Evolutionary conservation across 2,113 vertebrate genomes (phyloP), one percentile per base, ranked within the genome.

Genomic region (Hyaena hyaena): DNA sequence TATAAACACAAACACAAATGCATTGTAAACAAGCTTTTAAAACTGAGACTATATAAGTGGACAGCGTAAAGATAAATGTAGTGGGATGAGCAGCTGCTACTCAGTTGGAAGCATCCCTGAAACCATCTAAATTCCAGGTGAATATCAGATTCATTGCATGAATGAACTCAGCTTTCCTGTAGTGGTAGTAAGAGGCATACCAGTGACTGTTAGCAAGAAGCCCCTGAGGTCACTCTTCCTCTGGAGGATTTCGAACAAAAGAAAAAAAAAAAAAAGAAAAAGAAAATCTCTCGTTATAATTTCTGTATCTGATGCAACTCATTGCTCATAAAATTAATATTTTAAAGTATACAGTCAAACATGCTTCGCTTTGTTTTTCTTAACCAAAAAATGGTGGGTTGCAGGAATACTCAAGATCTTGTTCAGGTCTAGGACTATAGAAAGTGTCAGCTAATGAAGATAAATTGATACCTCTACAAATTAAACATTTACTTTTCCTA

Each of bases 401-500:
- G 5, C 3, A 53, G 16, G 24, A 61, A 93, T 15, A 85, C 5
- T 73, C 69, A 83, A 55, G 35, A n/a, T 73, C 48, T 91, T 33
- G 11, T 84, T 96, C 11, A 45, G 50, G 53, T 88, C 73, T 10
- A 24, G 35, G 45, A 80, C 16, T 33, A 45, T 5, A 76, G 43
- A n/a, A 95, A 82, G 12, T 39, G 5, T 28, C 23, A 33, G 33
- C 61, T 80, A 66, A 65, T 48, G 28, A 86, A 95, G 79, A 92
- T 35, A 95, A 84, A 80, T 3, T 63, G 55, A 2, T 76, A 87
- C 33, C n/a, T 86, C 48, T 58, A 88, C 10, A 58, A 95, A 95
- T 68, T 26, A 95, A 97, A 90, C 88, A 66, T 90, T 92, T 63
- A 35, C 82, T 92, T 95, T 91, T 86, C 24, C 50, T 80, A 10